Conservation (phyloP, 2,797 vertebrate genomes). For the Dendrocincla tyrannina region DNA sequence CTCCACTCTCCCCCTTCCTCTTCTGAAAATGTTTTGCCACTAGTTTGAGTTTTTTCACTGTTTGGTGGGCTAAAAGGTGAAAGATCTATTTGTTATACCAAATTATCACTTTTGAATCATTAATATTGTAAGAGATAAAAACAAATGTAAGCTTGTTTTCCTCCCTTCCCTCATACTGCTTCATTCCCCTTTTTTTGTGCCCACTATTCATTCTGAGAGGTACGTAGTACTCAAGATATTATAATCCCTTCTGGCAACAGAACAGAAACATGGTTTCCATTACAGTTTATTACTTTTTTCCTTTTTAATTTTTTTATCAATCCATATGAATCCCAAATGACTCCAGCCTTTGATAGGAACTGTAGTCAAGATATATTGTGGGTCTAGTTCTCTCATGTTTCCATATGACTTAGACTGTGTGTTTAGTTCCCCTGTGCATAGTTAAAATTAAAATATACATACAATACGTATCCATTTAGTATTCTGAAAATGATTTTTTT, state of each 20-base stretch:
- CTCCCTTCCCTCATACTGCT: background rate
- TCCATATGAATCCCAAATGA: slow-evolving; percentile 26
- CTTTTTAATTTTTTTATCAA: slow-evolving; percentile 38
- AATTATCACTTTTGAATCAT: background rate
- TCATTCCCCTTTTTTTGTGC: background rate
- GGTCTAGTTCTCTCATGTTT: background rate
- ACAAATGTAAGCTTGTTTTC: slow-evolving; percentile 30
- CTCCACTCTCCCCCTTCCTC: background rate
- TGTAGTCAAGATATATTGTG: slow-evolving; percentile 30
- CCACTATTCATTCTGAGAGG: slow-evolving; percentile 43
- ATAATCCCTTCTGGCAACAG: slow-evolving; percentile 62
- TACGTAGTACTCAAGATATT: slow-evolving; percentile 57
- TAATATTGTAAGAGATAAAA: slow-evolving; percentile 45
- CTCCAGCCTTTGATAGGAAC: slow-evolving; percentile 23
- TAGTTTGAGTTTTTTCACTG: background rate
- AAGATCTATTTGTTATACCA: slow-evolving; percentile 42
- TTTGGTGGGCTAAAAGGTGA: background rate
- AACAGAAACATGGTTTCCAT: slow-evolving; percentile 70
- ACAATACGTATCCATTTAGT: background rate
- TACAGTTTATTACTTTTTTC: slow-evolving; percentile 69
- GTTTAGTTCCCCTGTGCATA: background rate
- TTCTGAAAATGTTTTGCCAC: background rate
- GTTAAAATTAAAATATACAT: slow-evolving; percentile 42
- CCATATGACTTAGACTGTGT: background rate
- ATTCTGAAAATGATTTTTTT: background rate